phyloP scores from a whole-genome alignment of 2,888 invertebrate genomes.

The Phalera bucephala region DNA sequence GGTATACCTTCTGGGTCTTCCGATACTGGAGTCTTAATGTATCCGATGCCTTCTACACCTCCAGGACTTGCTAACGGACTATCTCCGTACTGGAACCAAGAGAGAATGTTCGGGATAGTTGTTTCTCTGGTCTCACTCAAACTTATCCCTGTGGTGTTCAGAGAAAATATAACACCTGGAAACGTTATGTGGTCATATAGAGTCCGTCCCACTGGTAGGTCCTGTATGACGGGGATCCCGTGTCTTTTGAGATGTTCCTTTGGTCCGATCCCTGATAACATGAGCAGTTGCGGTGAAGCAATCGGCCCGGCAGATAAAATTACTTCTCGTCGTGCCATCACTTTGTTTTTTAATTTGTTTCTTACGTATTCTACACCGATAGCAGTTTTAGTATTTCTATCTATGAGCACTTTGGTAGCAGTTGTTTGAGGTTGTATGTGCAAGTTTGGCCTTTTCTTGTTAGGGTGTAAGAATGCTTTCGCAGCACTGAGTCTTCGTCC shows the following conservation, averaged over 20 bases:
- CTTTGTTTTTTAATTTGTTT: constrained; percentile 60
- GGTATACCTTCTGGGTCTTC: constrained; percentile 79
- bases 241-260: constrained; percentile 77
- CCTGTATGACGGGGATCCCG: constrained; percentile 80
- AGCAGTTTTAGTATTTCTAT: constrained; percentile 68
- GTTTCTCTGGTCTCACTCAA: constrained; percentile 47
- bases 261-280: constrained; percentile 89
- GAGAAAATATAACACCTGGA: constrained; percentile 86
- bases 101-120: constrained; percentile 35
- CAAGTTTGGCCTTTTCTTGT: constrained; percentile 78
- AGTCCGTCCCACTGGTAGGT: constrained; percentile 85
- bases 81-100: constrained; percentile 56
- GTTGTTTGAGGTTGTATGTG: constrained; percentile 80
- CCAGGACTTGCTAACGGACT: constrained; percentile 80
- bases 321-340: constrained; percentile 85
- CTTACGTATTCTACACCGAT: constrained; percentile 81
- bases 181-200: constrained; percentile 85
- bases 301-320: constrained; percentile 90
- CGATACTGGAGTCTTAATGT: constrained; percentile 83
- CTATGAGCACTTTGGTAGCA: constrained; percentile 81
- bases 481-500: constrained; percentile 84
- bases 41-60: constrained; percentile 85
- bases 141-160: constrained; percentile 57
- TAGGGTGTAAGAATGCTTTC: constrained; percentile 82
- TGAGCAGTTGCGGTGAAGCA: constrained; percentile 91